Conservation (phyloP, 92 coral and sea anemone genomes). For the Micromussa lordhowensis region DNA sequence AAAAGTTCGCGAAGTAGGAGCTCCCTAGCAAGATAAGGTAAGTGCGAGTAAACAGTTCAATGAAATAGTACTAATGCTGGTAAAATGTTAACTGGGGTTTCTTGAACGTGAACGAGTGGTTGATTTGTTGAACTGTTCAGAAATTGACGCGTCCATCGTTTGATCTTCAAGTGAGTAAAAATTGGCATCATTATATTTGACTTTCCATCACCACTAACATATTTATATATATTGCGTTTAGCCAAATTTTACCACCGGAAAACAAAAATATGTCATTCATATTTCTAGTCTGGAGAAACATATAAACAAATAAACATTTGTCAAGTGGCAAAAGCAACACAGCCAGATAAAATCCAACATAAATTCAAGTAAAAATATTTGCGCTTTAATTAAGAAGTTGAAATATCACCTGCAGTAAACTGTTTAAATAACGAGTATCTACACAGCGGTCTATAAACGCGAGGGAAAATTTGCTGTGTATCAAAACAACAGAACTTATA, state of each 20-base stretch:
- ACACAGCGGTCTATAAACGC: neutral
- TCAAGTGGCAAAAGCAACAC: neutral
- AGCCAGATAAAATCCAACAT: neutral
- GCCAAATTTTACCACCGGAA: neutral
- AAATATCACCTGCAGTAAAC: slow-evolving; percentile 11
- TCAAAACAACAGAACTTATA: neutral
- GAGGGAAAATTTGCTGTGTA: neutral
- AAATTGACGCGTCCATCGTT: neutral
- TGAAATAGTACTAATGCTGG: neutral
- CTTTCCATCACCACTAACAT: neutral
- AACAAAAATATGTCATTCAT: neutral
- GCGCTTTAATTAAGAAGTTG: neutral
- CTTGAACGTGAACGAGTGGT: neutral
- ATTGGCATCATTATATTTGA: neutral
- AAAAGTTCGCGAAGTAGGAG: neutral
- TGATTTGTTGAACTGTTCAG: neutral
- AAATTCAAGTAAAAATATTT: neutral
- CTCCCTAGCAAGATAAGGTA: neutral
- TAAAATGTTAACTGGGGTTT: neutral
- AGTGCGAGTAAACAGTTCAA: neutral
- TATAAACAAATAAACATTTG: neutral
- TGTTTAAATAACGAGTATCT: slow-evolving; percentile 10
- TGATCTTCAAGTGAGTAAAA: neutral
- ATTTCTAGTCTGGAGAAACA: neutral
- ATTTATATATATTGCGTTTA: neutral